Base-by-base conservation (phyloP, 92 coral and sea anemone species). In the Palythoa caribaeorum region DNA sequence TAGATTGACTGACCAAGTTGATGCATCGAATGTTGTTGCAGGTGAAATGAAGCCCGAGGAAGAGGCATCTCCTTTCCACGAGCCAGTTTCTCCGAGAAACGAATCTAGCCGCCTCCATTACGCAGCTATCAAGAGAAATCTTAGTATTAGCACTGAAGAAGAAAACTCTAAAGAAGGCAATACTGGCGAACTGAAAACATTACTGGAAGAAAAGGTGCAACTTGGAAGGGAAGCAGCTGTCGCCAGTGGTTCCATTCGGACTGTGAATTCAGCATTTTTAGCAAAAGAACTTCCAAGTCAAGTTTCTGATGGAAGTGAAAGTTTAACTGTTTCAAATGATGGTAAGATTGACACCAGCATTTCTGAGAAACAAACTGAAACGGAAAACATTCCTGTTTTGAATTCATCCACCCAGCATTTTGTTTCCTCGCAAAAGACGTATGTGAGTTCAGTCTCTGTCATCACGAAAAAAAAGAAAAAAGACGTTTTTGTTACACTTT, bases 41-140 rank as follows among this genome's bases (percentile, higher is more conserved):
- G 19, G 15, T 14, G 38, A 55, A 38, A 10, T 19, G 13, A 80
- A 63, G 75, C 20, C 59, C 38, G 38, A 20, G 6, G 75, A 80
- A 19, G 85, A 80, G 38, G 28, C 65, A 40, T 20, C 85, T 1
- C 74, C 85, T 9, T 65, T 39, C 74, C 74, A 80, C 75, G 73
- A 80, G 52, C 85, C 75, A 9, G 13, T 80, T 19, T 21, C 85
- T 13, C 57, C 85, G 6, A 63, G 70, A 3, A 80, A 44, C 39
- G 85, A 80, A 80, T 63, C 60, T 17, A 44, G 59, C 38, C 85
- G 37, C 40, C 85, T 80, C 19, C 74, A 80, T 68, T 80, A 63
- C 38, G 85, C 85, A 9, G 35, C 69, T 38, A 80, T 80, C 60
- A 80, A 80, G 73, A 80, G 85, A 51, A 80, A 80, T 47, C 75